These are phyloP conservation scores for Heterodera schachtii DNA, from an alignment of 1,140 invertebrate genomes.

Conservation along the genomic window DNA sequence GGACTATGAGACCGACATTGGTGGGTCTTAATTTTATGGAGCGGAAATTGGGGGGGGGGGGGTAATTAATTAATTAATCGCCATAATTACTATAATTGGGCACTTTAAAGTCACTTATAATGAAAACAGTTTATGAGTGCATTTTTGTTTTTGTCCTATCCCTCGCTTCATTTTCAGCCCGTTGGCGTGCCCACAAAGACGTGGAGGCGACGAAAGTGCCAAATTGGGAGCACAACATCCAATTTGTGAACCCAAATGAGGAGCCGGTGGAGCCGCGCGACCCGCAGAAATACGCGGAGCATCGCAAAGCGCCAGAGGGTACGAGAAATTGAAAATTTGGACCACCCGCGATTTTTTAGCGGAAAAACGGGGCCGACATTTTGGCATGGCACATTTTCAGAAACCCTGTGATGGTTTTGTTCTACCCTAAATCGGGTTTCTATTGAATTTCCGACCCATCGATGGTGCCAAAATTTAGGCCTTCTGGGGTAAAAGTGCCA, in stretches of 20 bases:
- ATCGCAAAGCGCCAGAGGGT: conserved; percentile 10
- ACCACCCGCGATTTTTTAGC: background rate
- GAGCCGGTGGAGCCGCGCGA: conserved; percentile 34
- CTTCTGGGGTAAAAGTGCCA: too few relatives aligned
- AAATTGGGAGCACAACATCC: conserved; percentile 13
- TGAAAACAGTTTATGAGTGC: conserved; percentile 1
- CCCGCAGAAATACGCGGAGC: conserved; percentile 31
- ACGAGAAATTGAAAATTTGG: background rate
- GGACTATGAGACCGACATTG: conserved; percentile 25
- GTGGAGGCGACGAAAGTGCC: background rate
- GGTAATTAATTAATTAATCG: too few relatives aligned
- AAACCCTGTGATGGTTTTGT: too few relatives aligned
- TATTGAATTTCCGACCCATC: too few relatives aligned
- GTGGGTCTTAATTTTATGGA: conserved; percentile 26
- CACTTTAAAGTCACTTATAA: too few relatives aligned
- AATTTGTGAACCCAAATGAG: conserved; percentile 28
- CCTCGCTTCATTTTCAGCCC: conserved; percentile 1
- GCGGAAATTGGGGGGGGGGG: too few relatives aligned
- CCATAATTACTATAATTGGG: too few relatives aligned
- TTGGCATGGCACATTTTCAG: too few relatives aligned
- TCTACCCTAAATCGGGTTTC: too few relatives aligned
- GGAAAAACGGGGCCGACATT: background rate
- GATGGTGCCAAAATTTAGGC: too few relatives aligned
- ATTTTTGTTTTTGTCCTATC: conserved; percentile 14
- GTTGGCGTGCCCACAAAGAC: conserved; percentile 26